phyloP scores from a whole-genome alignment of 2,888 invertebrate genomes.

The Seira musarum region DNA sequence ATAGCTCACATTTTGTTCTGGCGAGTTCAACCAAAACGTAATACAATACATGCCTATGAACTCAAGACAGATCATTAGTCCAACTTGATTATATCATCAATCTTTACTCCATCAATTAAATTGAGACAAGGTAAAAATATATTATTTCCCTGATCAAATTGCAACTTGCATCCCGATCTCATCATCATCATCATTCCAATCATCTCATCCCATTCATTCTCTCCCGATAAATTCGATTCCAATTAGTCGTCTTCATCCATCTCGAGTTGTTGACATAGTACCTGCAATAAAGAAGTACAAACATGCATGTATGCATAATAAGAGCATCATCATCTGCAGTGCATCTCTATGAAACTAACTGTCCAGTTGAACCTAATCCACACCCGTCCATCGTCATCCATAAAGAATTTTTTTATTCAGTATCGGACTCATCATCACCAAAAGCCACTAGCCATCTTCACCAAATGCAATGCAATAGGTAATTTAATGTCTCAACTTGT shows the following conservation, averaged over 20 bases:
- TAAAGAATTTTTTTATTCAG: not conserved
- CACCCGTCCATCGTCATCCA: no score
- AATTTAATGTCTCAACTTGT: constrained; percentile 55
- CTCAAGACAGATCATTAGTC: not conserved
- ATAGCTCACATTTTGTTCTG: no score
- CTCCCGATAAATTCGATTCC: not conserved
- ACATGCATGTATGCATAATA: not conserved
- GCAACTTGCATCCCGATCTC: no score
- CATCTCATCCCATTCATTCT: not conserved
- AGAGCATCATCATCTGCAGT: no score
- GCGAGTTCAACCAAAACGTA: no score
- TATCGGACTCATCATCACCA: not conserved
- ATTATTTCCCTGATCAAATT: not conserved
- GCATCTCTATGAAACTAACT: no score
- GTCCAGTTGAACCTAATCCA: no score
- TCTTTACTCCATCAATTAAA: not conserved
- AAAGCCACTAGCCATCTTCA: no score
- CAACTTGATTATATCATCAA: not conserved
- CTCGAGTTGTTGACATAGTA: not conserved
- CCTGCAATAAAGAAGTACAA: not conserved
- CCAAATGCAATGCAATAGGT: no score
- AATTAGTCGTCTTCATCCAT: not conserved
- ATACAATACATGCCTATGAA: no score
- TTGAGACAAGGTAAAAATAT: not conserved
- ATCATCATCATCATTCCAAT: not conserved